phyloP scores from a whole-genome alignment of 2,888 invertebrate species.

The Caenorhabditis sp. region DNA sequence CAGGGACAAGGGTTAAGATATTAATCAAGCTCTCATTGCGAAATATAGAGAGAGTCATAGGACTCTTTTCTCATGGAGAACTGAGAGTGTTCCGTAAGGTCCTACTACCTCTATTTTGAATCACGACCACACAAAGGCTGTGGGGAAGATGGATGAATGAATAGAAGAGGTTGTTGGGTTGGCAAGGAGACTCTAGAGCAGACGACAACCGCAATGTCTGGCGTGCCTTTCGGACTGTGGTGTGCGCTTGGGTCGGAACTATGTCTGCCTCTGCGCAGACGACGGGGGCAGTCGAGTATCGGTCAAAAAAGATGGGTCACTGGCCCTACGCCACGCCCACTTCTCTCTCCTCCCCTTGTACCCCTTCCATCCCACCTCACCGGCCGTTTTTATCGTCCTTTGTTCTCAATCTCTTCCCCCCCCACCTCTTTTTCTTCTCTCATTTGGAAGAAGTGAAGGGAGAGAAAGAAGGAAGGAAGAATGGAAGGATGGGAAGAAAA shows the following conservation, averaged over 20 bases:
- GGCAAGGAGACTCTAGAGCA: not conserved
- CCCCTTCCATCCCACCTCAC: not conserved
- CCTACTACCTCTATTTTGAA: too few relatives aligned
- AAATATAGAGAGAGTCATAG: not conserved
- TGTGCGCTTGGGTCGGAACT: not conserved
- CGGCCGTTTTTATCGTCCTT: conserved; percentile 54
- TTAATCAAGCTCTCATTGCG: not conserved
- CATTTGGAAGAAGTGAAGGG: conserved; percentile 6
- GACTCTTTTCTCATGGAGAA: too few relatives aligned
- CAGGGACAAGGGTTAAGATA: not conserved
- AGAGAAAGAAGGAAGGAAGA: too few relatives aligned
- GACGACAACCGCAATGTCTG: too few relatives aligned
- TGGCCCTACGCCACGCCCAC: conserved; percentile 10
- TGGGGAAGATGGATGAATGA: not conserved
- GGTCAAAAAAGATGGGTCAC: conserved; percentile 50
- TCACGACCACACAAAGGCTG: not conserved
- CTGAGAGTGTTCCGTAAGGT: too few relatives aligned
- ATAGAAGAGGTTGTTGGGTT: not conserved
- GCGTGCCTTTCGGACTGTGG: not conserved
- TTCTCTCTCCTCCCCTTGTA: conserved; percentile 4
- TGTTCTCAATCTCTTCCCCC: conserved; percentile 41
- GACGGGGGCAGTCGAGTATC: not conserved
- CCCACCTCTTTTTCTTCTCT: conserved; percentile 9
- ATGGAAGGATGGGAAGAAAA: conserved; percentile 3
- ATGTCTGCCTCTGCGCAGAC: not conserved